These are phyloP conservation scores for Sinhomidia bicolor DNA, from an alignment of 2,888 invertebrate genomes.

Conservation along the genomic window DNA sequence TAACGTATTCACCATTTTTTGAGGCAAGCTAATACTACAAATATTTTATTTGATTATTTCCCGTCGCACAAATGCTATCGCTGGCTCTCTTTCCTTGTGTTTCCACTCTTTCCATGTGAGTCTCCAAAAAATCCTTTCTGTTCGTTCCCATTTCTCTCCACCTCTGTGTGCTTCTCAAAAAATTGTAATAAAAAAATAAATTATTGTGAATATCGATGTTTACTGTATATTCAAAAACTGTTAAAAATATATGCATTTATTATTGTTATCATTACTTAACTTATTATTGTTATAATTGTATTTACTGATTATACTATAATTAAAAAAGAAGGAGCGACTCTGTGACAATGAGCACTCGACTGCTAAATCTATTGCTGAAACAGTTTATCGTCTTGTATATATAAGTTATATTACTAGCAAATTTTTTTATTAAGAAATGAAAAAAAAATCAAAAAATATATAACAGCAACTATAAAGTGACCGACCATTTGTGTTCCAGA, in stretches of 20 bases:
- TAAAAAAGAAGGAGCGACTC: constrained; percentile 60
- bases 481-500: constrained; percentile 77
- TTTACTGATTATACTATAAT: not conserved
- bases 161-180: constrained; percentile 3
- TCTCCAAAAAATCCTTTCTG: no score
- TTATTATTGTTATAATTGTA: not conserved
- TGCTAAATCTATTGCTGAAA: constrained; percentile 36
- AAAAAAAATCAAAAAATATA: not conserved
- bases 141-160: not conserved
- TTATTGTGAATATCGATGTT: not conserved
- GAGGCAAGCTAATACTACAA: no score
- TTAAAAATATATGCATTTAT: not conserved
- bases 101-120: not conserved
- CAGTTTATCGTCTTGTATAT: not conserved
- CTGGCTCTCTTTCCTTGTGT: not conserved
- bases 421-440: not conserved
- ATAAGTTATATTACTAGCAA: not conserved
- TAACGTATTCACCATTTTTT: no score
- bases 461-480: constrained; percentile 62
- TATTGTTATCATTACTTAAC: not conserved
- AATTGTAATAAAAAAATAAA: no score
- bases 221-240: no score
- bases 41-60: not conserved
- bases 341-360: constrained; percentile 72
- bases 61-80: not conserved